Evolutionary conservation across 2,888 invertebrate species (phyloP).

Genomic region (Pseudeuparius sepicola): DNA sequence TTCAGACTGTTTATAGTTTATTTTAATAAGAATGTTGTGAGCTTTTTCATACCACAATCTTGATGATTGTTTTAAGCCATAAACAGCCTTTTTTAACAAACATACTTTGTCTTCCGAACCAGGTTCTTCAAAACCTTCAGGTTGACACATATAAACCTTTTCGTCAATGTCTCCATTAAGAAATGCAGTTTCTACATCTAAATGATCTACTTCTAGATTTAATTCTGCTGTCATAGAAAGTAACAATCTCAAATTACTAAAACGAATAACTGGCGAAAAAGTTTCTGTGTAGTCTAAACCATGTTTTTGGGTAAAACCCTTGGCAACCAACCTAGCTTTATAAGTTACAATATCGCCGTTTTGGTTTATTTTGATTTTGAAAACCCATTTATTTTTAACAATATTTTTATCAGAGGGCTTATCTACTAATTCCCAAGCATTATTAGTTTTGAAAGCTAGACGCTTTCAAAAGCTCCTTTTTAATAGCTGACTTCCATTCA

Average conservation of each 20-base stretch:
- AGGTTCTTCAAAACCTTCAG: slow-evolving; percentile 16
- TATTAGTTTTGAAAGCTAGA: no score
- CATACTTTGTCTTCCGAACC: no score
- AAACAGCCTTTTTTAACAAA: slow-evolving; percentile 24
- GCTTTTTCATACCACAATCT: slow-evolving; percentile 23
- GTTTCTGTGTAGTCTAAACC: slow-evolving; percentile 12
- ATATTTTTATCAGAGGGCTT: no score
- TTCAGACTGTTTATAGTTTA: no score
- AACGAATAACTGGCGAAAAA: slow-evolving; percentile 16
- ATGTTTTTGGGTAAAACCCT: slow-evolving; percentile 13
- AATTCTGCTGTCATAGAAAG: slow-evolving; percentile 20
- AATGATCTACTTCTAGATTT: slow-evolving; percentile 22
- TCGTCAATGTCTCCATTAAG: slow-evolving; percentile 25
- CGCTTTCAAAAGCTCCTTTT: slow-evolving; percentile 13
- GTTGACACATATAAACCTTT: slow-evolving; percentile 23
- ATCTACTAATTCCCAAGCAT: no score
- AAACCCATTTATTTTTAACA: no score
- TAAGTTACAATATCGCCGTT: no score
- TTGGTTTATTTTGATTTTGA: no score
- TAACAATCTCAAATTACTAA: slow-evolving; percentile 19
- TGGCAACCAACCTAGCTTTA: no score
- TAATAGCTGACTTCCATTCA: slow-evolving; percentile 11
- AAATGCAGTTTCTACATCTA: slow-evolving; percentile 26
- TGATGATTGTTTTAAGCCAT: slow-evolving; percentile 26
- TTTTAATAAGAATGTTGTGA: slow-evolving; percentile 13